Conservation (phyloP, 2,113 vertebrate genomes). For the Cyphomyrus plagiostoma region DNA sequence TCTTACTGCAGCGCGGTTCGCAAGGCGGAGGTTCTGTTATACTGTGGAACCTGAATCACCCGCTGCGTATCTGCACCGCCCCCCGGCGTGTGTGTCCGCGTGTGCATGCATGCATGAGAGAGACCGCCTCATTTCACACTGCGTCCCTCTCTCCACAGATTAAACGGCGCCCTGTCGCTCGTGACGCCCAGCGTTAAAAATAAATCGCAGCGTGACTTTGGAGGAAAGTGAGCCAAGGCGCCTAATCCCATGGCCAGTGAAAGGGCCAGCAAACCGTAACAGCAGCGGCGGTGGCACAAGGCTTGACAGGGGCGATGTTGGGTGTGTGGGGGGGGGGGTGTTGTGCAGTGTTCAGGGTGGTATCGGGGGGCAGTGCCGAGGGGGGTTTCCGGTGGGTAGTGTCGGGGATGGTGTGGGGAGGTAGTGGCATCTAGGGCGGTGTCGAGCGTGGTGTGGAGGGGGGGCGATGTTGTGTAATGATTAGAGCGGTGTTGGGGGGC, state of each 20-base stretch:
- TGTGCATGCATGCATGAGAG: neutral
- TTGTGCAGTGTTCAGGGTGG: neutral
- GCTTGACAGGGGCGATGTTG: neutral
- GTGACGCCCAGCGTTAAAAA: neutral
- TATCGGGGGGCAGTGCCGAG: too few species aligned
- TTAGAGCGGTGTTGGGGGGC: neutral
- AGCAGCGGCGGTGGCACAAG: neutral
- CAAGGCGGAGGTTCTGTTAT: neutral
- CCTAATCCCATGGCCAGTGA: neutral
- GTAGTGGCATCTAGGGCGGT: too few species aligned
- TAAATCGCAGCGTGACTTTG: neutral
- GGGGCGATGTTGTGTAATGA: too few species aligned
- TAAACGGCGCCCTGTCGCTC: neutral
- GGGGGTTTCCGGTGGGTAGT: neutral
- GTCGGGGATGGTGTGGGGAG: too few species aligned
- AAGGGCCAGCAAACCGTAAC: neutral
- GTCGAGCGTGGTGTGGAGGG: too few species aligned
- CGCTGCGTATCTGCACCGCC: neutral
- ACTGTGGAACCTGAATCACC: neutral
- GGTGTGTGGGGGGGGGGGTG: neutral
- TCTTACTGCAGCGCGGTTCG: neutral
- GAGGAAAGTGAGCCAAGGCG: neutral
- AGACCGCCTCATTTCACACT: too few species aligned
- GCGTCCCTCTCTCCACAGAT: neutral
- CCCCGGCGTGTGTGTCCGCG: neutral